Percentiles rank a stretch among this genome's conserved stretches.
Conservation (phyloP, 37 sponge, comb jelly and placozoan genomes). For the Diacarnus erythraeanus region DNA sequence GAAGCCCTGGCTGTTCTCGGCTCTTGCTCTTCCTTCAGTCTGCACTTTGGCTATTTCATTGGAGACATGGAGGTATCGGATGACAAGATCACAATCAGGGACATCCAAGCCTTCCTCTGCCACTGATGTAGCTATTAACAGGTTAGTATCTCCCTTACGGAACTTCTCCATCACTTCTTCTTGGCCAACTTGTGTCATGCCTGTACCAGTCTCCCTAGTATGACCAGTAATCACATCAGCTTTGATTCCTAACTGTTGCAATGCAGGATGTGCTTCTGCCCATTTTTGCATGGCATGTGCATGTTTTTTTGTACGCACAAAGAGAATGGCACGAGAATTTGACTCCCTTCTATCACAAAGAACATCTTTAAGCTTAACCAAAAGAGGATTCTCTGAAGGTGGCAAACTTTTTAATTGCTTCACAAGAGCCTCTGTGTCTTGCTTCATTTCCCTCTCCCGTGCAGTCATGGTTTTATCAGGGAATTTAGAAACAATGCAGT, state of each 20-base stretch:
- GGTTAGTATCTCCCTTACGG: constrained; percentile 51
- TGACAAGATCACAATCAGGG: constrained; percentile 77
- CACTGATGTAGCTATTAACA: constrained; percentile 76
- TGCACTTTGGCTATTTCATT: constrained; percentile 73
- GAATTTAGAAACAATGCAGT: not conserved
- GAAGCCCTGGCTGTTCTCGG: constrained; percentile 44
- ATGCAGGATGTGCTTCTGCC: constrained; percentile 5
- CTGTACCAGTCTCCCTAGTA: constrained; percentile 5
- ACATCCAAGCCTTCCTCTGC: constrained; percentile 77
- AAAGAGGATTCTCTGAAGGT: constrained; percentile 35
- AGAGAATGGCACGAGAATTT: constrained; percentile 43
- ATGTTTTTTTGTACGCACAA: constrained; percentile 54
- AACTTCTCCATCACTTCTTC: constrained; percentile 53
- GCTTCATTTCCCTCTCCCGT: constrained; percentile 22
- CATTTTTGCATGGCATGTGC: constrained; percentile 30
- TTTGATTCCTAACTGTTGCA: not conserved
- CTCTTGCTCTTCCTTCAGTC: constrained; percentile 75
- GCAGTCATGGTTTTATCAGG: constrained; percentile 25
- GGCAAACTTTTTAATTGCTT: not conserved
- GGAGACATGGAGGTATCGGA: constrained; percentile 71
- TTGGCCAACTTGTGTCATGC: constrained; percentile 58
- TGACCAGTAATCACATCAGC: constrained; percentile 43
- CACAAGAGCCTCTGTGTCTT: not conserved
- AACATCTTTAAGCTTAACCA: constrained; percentile 17
- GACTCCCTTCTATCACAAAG: not conserved